Evolutionary conservation across 2,797 vertebrate species (phyloP), one percentile per base, ranked within the genome.

Genomic region (Aselliscus stoliczkanus): DNA sequence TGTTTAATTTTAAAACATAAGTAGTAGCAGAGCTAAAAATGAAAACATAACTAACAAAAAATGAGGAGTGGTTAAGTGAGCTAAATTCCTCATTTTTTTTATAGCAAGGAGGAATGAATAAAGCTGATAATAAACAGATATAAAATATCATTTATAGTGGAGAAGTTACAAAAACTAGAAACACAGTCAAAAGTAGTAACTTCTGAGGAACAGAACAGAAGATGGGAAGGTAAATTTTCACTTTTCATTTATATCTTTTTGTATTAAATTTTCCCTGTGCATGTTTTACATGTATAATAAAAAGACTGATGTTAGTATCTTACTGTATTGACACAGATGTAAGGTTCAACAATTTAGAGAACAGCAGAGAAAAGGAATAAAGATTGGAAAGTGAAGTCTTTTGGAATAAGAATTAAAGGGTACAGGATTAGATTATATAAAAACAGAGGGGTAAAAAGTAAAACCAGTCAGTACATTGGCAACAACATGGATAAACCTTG

Each of bases 1-100:
- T 52, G n/a, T 81, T 93, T 77, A 94, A 85, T 81, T 96, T 92
- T 62, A 92, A 94, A 95, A 92, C 58, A 8, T 72, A 88, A 64
- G 37, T 72, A 70, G 25, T 9, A 93, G 9, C 7, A 93, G 20
- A 91, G 67, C 56, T 80, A 54, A 93, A 90, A 64, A 75, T 29
- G 83, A 88, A 95, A 77, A 39, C 0, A 17, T 12, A 92, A 70
- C 47, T 25, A 85, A 82, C 18, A 56, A 92, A 87, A 79, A 91
- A 58, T 25, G 34, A 95, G 11, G 58, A 56, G n/a, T 21, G 15
- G 34, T 69, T 77, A 85, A 87, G 9, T 64, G 21, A 70, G 44
- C 12, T 58, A 62, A 70, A 79, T 56, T 64, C 34, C 56, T 92
- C 44, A 77, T 62, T 86, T 50, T 50, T 65, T 94, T 82, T 72